phyloP scores from a whole-genome alignment of 2,797 vertebrate genomes.

The Pseudocheirus occidentalis region DNA sequence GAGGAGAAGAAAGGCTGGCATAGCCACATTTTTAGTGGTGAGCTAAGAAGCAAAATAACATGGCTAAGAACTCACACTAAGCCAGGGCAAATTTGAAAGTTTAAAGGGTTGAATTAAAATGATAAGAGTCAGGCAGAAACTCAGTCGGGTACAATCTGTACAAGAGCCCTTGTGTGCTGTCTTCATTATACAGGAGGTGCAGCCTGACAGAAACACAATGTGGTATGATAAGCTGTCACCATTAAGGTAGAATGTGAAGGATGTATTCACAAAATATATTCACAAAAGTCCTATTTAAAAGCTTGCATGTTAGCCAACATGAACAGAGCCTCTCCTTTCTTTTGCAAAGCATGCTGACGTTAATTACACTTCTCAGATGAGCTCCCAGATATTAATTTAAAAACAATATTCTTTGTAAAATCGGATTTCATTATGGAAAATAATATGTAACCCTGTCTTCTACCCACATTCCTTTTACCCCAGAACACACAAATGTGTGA shows the following conservation, averaged over 20 bases:
- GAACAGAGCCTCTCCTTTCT: slow-evolving; percentile 39
- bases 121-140: slow-evolving; percentile 54
- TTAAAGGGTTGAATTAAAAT: slow-evolving; percentile 54
- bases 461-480: background rate
- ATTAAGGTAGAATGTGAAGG: slow-evolving; percentile 70
- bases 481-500: background rate
- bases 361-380: slow-evolving; percentile 63
- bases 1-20: background rate
- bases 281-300: slow-evolving; percentile 64
- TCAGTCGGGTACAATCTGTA: slow-evolving; percentile 32
- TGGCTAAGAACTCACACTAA: slow-evolving; percentile 28
- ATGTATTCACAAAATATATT: slow-evolving; percentile 53
- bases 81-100: slow-evolving; percentile 26
- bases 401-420: slow-evolving; percentile 43
- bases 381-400: slow-evolving; percentile 48
- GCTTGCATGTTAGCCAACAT: slow-evolving; percentile 8
- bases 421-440: slow-evolving; percentile 45
- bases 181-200: slow-evolving; percentile 69
- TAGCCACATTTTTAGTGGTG: background rate
- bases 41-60: background rate
- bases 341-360: slow-evolving; percentile 41
- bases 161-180: slow-evolving; percentile 68
- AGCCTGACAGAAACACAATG: slow-evolving; percentile 64
- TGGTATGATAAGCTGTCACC: slow-evolving; percentile 69
- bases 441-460: background rate